Percentiles rank a stretch among this genome's conserved stretches.
Evolutionary conservation across 2,113 vertebrate genomes (phyloP).

Genomic region (Dipodomys ordii): DNA sequence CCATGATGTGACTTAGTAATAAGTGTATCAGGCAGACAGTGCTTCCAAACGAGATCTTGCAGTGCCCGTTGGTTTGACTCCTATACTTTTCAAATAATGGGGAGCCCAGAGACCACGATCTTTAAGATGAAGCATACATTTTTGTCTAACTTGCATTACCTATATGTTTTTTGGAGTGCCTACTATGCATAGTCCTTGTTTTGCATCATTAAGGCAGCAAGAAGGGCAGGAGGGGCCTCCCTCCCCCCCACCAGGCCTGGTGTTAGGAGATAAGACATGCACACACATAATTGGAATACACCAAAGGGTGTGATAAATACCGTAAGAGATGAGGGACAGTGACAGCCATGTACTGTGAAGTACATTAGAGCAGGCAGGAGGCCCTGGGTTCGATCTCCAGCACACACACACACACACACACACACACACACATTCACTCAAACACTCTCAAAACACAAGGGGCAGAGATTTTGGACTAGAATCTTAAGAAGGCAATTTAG

Average conservation of each 20-base stretch:
- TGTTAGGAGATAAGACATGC: not conserved
- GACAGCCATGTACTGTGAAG: too few relatives aligned
- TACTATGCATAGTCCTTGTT: not conserved
- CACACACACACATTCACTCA: too few relatives aligned
- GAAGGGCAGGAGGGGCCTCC: not conserved
- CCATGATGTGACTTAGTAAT: constrained; percentile 24
- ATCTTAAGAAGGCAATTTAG: not conserved
- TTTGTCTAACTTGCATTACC: not conserved
- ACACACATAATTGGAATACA: not conserved
- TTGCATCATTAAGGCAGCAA: not conserved
- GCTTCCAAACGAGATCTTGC: constrained; percentile 55
- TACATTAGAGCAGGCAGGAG: too few relatives aligned
- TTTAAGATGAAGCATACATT: constrained; percentile 42
- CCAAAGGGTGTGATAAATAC: not conserved
- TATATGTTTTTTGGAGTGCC: not conserved
- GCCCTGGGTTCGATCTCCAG: not conserved
- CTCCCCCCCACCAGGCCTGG: not conserved
- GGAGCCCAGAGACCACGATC: constrained; percentile 52
- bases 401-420: not conserved
- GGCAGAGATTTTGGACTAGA: constrained; percentile 23
- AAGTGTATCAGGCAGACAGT: constrained; percentile 8
- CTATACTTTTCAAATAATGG: constrained; percentile 54
- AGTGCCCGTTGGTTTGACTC: not conserved
- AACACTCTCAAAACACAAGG: too few relatives aligned
- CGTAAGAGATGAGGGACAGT: not conserved